Conservation (phyloP, 2,113 vertebrate species). For the Corythoichthys intestinalis region DNA sequence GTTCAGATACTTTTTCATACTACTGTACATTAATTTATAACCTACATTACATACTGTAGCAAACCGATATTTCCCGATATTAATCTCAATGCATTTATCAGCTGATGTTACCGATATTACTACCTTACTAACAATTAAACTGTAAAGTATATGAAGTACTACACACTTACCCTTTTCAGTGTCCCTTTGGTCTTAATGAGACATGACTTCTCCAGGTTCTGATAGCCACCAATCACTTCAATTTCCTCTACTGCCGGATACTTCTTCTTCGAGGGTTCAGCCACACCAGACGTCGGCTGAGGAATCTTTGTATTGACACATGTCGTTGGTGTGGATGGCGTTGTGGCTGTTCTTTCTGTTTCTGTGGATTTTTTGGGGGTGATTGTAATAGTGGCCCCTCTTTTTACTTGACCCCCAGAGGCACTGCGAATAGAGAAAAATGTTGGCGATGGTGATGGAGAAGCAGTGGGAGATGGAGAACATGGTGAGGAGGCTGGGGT, state of each 20-base stretch:
- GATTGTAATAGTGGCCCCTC: conserved; percentile 86
- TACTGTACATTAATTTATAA: too few relatives aligned
- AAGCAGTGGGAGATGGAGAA: conserved; percentile 35
- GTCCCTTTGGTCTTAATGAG: conserved; percentile 74
- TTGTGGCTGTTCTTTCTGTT: background rate
- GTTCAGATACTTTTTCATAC: too few relatives aligned
- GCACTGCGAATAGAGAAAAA: conserved; percentile 69
- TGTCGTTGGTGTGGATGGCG: conserved; percentile 7
- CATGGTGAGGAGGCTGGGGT: conserved; percentile 42
- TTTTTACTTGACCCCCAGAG: conserved; percentile 72
- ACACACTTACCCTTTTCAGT: conserved; percentile 77
- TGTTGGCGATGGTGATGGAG: conserved; percentile 46
- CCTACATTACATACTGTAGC: too few relatives aligned
- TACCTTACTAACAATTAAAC: background rate
- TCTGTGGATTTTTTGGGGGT: conserved; percentile 66
- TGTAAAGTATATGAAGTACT: background rate
- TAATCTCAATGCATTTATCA: too few relatives aligned
- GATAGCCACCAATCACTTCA: conserved; percentile 86
- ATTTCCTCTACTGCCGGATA: conserved; percentile 87
- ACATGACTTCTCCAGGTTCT: conserved; percentile 80
- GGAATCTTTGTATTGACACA: background rate
- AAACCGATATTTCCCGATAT: too few relatives aligned
- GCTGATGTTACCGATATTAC: too few relatives aligned
- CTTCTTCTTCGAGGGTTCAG: conserved; percentile 73
- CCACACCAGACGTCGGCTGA: background rate